Evolutionary conservation across 2,797 vertebrate species (phyloP), one percentile per base, ranked within the genome.

Genomic region (Helicolenus hilgendorfi): DNA sequence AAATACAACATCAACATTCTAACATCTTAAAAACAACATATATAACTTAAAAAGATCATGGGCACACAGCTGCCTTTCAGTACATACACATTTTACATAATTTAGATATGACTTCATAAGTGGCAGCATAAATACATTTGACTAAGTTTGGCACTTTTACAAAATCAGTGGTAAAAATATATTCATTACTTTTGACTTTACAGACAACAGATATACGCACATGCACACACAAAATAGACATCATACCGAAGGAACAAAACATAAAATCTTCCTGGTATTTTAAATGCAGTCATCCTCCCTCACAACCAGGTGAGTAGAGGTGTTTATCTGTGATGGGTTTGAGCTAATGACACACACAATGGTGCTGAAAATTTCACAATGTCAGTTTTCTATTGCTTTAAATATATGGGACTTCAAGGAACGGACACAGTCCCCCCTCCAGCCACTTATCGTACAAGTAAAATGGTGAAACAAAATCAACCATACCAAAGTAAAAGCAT

Each of bases 241-340:
- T 35, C 24, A 18, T 69, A 71, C 36, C 3, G 5, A 56, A 53
- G 11, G 9, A 38, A 85, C 9, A 27, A 65, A 76, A 74, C 11
- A 69, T 33, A 69, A 45, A 73, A 74, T 77, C 38, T 2, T 62
- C 2, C 31, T 41, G 33, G 18, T 76, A 70, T 74, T 73, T 85
- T 77, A 27, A 81, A 82, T 64, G 20, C 58, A 76, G 15, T 71
- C 35, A 33, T 84, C 56, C 65, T 81, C 60, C 26, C 22, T 86
- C 74, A 89, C 64, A 81, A 76, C 87, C 76, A 76, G 82, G 84
- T 73, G 83, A 92, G 58, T n/a, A 80, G 60, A 85, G 31, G 69
- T 41, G 27, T 73, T 49, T 41, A 72, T 67, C 29, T 26, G 31
- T 63, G 20, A 27, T 24, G 6, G 15, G 7, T 20, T 31, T 36